Percentiles rank a stretch among this genome's conserved stretches.
Evolutionary conservation across 1,140 invertebrate genomes (phyloP).

Genomic region (Nomia melanderi): DNA sequence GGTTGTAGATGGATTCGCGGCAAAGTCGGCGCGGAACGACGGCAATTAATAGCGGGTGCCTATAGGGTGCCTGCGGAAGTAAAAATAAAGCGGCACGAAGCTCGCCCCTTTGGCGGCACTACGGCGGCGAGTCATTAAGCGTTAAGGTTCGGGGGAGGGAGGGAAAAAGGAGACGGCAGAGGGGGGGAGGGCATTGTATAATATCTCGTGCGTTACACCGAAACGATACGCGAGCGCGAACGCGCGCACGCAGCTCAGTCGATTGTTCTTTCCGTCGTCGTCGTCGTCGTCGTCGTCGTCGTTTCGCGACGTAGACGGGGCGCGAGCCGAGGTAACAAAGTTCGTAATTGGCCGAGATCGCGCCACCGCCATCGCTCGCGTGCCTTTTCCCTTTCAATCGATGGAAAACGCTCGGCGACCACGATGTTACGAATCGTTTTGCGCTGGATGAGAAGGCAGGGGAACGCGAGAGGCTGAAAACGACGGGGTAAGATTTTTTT

Average conservation of each 20-base stretch:
- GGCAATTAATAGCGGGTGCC: conserved; percentile 78
- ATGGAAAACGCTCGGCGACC: background rate
- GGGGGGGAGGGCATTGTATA: conserved; percentile 71
- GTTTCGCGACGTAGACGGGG: too few species aligned
- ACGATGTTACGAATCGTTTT: background rate
- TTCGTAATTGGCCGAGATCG: conserved; percentile 58
- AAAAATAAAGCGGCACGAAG: conserved; percentile 77
- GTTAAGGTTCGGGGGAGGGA: background rate
- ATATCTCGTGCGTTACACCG: conserved; percentile 72
- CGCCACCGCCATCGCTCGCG: conserved; percentile 27
- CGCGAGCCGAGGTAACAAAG: conserved; percentile 52
- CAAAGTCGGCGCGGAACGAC: conserved; percentile 75
- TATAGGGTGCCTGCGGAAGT: conserved; percentile 78
- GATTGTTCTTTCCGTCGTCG: background rate
- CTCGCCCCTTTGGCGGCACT: conserved; percentile 74
- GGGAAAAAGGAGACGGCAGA: conserved; percentile 37
- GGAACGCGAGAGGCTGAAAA: background rate
- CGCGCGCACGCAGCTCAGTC: conserved; percentile 18
- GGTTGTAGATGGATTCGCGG: conserved; percentile 75
- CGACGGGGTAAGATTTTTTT: too few species aligned
- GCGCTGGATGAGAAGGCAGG: background rate
- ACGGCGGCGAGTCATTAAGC: conserved; percentile 73
- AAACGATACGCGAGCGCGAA: conserved; percentile 51
- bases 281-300: too few species aligned
- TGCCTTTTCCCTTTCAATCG: conserved; percentile 40